A percentile compares a stretch with the other conserved stretches of the same genome.
These are phyloP conservation scores for Bombyx huttoni DNA, from an alignment of 2,888 invertebrate species.

Conservation along the genomic window DNA sequence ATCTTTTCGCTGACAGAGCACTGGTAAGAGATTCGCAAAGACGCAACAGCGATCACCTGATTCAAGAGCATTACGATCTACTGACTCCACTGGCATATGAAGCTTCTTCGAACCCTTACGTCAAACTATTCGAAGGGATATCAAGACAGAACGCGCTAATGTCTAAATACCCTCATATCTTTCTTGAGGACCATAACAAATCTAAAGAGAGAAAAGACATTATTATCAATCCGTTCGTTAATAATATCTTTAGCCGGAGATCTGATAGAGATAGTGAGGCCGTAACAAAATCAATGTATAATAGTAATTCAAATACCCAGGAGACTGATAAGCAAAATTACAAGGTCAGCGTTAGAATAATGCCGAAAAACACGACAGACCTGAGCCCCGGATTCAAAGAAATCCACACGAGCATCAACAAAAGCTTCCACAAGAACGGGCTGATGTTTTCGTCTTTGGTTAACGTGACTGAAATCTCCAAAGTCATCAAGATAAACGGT, in stretches of 20 bases:
- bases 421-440: constrained; percentile 48
- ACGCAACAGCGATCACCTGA: constrained; percentile 14
- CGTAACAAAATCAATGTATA: no score
- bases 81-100: constrained; percentile 21
- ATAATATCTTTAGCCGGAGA: background rate
- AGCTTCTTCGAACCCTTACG: constrained; percentile 6
- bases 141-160: constrained; percentile 34
- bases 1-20: constrained; percentile 36
- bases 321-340: constrained; percentile 15
- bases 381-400: constrained; percentile 43
- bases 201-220: constrained; percentile 24
- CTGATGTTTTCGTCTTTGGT: constrained; percentile 39
- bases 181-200: constrained; percentile 33
- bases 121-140: constrained; percentile 17
- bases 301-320: background rate
- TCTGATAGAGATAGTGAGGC: background rate
- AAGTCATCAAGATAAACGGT: constrained; percentile 32
- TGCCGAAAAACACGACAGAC: constrained; percentile 36
- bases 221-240: constrained; percentile 5
- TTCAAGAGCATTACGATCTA: constrained; percentile 17
- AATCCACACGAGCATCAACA: constrained; percentile 52
- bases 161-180: constrained; percentile 54
- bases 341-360: constrained; percentile 48
- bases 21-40: constrained; percentile 26
- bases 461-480: constrained; percentile 53